phyloP scores from a whole-genome alignment of 2,113 vertebrate genomes.

The Zapornia atra region DNA sequence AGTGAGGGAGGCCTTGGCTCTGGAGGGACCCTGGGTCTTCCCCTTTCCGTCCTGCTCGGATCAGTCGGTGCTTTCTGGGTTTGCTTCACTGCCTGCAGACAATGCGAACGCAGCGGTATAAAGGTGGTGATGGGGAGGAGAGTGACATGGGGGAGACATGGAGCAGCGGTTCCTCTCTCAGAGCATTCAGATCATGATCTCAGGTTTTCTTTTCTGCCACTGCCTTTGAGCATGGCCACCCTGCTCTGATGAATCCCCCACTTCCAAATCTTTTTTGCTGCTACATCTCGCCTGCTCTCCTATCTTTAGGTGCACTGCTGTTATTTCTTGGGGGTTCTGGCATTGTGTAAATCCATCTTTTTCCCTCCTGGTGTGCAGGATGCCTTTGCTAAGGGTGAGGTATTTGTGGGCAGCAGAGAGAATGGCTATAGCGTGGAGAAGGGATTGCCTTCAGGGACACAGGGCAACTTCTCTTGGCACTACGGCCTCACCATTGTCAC shows the following conservation, averaged over 20 bases:
- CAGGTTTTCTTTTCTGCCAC: not conserved
- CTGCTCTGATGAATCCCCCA: not conserved
- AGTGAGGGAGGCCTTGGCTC: not conserved
- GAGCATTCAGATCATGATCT: not conserved
- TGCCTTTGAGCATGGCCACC: not conserved
- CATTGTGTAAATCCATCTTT: not conserved
- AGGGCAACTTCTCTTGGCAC: slow-evolving; percentile 82
- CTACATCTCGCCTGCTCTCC: not conserved
- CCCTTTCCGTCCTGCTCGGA: not conserved
- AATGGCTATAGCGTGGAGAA: slow-evolving; percentile 77
- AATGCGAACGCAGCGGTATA: not conserved
- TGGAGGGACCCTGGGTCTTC: not conserved
- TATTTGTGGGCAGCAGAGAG: slow-evolving; percentile 85
- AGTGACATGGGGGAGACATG: not conserved
- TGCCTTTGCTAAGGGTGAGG: slow-evolving; percentile 90
- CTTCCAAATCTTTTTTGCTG: not conserved
- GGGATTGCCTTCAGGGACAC: slow-evolving; percentile 76
- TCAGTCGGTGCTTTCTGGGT: not conserved
- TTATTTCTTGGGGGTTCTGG: not conserved
- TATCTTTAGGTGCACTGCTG: not conserved
- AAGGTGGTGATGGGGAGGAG: not conserved
- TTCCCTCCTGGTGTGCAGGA: slow-evolving; percentile 74
- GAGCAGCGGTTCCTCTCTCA: not conserved
- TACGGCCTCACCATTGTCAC: slow-evolving; percentile 87
- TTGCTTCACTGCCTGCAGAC: not conserved